A percentile compares a stretch with the other conserved stretches of the same genome.
phyloP scores from a whole-genome alignment of 2,797 vertebrate species.

The Sebastes paucispinis region DNA sequence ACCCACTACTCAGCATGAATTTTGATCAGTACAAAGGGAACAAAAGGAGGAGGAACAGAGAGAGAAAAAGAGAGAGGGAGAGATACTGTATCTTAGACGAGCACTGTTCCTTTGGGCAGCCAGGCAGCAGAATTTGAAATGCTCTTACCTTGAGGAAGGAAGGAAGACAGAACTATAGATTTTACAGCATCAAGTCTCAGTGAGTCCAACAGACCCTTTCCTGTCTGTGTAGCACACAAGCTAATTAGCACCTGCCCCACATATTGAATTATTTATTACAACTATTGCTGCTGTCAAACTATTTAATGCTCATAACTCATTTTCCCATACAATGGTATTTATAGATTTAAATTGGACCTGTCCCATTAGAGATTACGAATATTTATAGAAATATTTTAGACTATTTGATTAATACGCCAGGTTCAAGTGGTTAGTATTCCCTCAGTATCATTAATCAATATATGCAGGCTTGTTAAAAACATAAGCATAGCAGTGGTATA shows the following conservation, averaged over 20 bases:
- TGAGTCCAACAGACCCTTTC: slow-evolving; percentile 62
- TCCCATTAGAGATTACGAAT: slow-evolving; percentile 75
- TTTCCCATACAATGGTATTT: slow-evolving; percentile 74
- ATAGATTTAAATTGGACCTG: slow-evolving; percentile 80
- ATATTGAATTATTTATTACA: slow-evolving; percentile 78
- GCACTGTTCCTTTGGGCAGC: slow-evolving; percentile 71
- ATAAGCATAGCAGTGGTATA: slow-evolving; percentile 79
- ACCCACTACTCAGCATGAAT: slow-evolving; percentile 83
- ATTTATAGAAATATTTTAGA: slow-evolving; percentile 80
- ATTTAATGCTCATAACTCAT: slow-evolving; percentile 79
- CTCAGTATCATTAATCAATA: slow-evolving; percentile 83
- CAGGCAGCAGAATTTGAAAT: slow-evolving; percentile 76
- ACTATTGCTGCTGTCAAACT: slow-evolving; percentile 77
- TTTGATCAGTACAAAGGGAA: slow-evolving; percentile 82
- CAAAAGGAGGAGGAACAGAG: slow-evolving; percentile 76
- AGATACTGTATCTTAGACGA: slow-evolving; percentile 72
- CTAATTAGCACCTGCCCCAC: slow-evolving; percentile 78
- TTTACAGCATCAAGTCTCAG: slow-evolving; percentile 70
- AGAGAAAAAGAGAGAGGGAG: slow-evolving; percentile 57
- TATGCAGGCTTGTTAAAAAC: slow-evolving; percentile 82
- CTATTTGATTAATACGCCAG: slow-evolving; percentile 78
- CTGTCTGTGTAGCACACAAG: slow-evolving; percentile 59
- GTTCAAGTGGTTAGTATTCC: slow-evolving; percentile 79
- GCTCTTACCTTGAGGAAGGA: slow-evolving; percentile 73
- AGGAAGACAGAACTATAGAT: slow-evolving; percentile 74